Evolutionary conservation across 2,888 invertebrate species (phyloP), one percentile per base, ranked within the genome.

Genomic region (Tenthredo mesomela): DNA sequence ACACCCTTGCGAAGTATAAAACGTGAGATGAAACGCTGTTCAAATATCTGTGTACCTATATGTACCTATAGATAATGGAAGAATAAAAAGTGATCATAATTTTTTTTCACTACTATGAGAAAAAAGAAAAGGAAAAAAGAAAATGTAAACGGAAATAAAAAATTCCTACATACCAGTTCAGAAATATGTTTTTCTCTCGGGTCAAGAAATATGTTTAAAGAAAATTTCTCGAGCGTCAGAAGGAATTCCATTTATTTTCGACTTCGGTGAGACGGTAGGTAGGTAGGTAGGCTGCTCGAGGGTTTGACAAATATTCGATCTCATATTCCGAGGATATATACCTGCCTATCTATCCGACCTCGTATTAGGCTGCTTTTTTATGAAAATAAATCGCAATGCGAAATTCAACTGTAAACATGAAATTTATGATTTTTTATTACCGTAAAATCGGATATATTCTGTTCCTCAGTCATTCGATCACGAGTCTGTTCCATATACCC

Each of bases 291-390:
- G n/a, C n/a, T n/a, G n/a, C 54, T 10, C 7, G 54, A 54, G 54
- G 54, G 54, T n/a, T 54, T 54, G n/a, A n/a, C 54, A 54, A 54
- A 54, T 54, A 54, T 54, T 54, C 54, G 54, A n/a, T n/a, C 54
- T 54, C n/a, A 6, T 54, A 54, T 54, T n/a, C n/a, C n/a, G 54
- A n/a, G 54, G 54, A 54, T 54, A 54, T 54, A 54, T 54, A 6
- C n/a, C 50, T n/a, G n/a, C 6, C n/a, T 18, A 54, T 54, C n/a
- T 7, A 1, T 54, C 54, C 6, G n/a, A 54, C 54, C 54, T 18
- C 18, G n/a, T 54, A 54, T 54, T 54, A 54, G 54, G 54, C 54
- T 54, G 54, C 3, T 33, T 2, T 54, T 54, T n/a, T n/a, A 54
- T 54, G 54, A 54, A 54, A 54, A 54, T 54, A 54, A 54, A 54